Base-by-base conservation (phyloP, 2,113 vertebrate species). In the Podilymbus podiceps region DNA sequence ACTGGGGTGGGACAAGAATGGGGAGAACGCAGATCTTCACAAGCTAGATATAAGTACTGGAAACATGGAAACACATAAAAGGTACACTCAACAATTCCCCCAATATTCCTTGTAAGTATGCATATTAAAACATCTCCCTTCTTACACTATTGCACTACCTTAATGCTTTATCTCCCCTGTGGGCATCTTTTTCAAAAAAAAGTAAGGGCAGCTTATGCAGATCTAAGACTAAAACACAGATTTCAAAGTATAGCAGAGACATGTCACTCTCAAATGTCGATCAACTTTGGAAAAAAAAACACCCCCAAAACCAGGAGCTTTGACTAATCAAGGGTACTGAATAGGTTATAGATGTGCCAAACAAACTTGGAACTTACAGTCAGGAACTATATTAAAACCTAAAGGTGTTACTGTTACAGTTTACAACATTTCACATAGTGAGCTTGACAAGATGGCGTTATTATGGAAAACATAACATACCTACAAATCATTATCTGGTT, bases 251-350 rank as follows among this genome's bases (percentile, higher is more conserved):
- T 0, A 50, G 68, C 58, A 22, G 53, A 55, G 8, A 21, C 21
- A 5, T 0, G 15, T 12, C 14, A 42, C 19, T 74, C 86, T 18
- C 50, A 38, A 56, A 42, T 0, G 3, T 5, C 4, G 0, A 5
- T 17, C 7, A 6, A 18, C 33, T 55, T 10, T 2, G 13, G 40
- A 9, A 44, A 28, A 10, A 10, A 50, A 31, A 11, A 4, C 23
- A 73, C 9, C 6, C 56, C 33, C 38, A 19, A 59, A 56, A 4
- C 1, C 25, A 64, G 50, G 28, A 84, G 55, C 50, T 87, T 6
- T 67, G 66, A 64, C 4, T n/a, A 33, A 4, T 9, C 38, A 63
- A 28, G 12, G 49, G 9, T 31, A 64, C 15, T 15, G 8, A 31
- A 69, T 3, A 88, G 62, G 46, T 66, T 38, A 63, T 4, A 30